Evolutionary conservation across 2,888 invertebrate species (phyloP), one percentile per base, ranked within the genome.

Genomic region (Oxyteleia sp.): DNA sequence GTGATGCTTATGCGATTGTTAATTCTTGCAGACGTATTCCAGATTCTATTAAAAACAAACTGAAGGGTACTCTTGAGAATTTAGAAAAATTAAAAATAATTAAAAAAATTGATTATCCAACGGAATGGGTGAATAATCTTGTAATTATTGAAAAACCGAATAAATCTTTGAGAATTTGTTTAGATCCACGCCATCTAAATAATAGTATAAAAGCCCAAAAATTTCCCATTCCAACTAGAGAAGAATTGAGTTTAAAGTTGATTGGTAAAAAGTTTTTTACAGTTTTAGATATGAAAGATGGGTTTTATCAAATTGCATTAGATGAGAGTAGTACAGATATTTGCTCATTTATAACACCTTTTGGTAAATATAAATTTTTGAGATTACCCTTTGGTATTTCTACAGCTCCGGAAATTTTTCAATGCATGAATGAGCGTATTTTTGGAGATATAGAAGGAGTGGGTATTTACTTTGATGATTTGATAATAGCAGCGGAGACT

Each of bases 361-460:
- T 26, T 26, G 26, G 26, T 26, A 26, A 26, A 26, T 26, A 26
- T 26, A 15, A 87, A 78, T 92, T 88, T 84, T 72, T 82, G 32
- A 85, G 91, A 20, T 26, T 91, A 29, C 89, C 92, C 1, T 92
- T 92, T 88, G 92, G 91, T 0, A 18, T 92, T 4, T 88, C 86
- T 11, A 76, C 85, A 1, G 88, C 90, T 3, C 88, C 91, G 2
- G 92, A 91, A 86, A 88, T 91, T 11, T 92, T 92, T 84, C 90
- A 92, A 72, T 82, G 84, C 23, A 86, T 85, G 63, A 91, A 89
- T 82, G 84, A 87, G 26, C 82, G 79, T 18, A 85, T 89, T 20
- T 92, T 92, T 84, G 91, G 89, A 16, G 89, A 90, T 55, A 91
- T 92, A 29, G 85, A 88, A 15, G 89, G 90, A 5, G 88, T 91